Conservation (phyloP, 2,888 invertebrate species). For the Schizotus pectinicornis region DNA sequence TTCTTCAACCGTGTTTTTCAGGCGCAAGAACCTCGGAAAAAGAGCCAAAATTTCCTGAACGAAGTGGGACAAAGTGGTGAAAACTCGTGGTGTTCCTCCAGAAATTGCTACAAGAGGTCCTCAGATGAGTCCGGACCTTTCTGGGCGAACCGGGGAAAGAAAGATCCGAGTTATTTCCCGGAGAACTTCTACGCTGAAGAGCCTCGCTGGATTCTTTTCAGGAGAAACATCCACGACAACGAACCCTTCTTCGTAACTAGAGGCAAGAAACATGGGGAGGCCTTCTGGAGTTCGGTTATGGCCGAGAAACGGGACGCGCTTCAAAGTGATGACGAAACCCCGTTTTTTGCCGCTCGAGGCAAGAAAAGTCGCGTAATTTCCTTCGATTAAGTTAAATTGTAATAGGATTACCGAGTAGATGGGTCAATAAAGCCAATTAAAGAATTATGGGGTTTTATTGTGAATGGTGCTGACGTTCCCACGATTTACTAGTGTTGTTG, state of each 20-base stretch:
- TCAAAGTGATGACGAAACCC: constrained; percentile 60
- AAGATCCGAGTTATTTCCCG: constrained; percentile 48
- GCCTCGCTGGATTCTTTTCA: constrained; percentile 63
- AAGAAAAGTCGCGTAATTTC: constrained; percentile 54
- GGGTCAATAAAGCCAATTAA: neutral
- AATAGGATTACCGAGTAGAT: neutral
- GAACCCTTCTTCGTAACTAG: constrained; percentile 53
- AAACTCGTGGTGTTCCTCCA: constrained; percentile 29
- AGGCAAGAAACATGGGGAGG: constrained; percentile 49
- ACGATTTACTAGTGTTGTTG: neutral
- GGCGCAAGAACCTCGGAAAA: constrained; percentile 44
- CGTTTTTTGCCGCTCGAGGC: constrained; percentile 64
- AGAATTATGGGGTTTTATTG: neutral
- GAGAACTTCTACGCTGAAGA: constrained; percentile 62
- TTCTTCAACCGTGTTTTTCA: constrained; percentile 27
- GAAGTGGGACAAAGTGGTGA: constrained; percentile 31
- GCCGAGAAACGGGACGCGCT: constrained; percentile 14
- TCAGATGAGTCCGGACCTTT: constrained; percentile 54
- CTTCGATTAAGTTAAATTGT: neutral
- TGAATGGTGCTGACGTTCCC: neutral
- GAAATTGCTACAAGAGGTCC: constrained; percentile 42
- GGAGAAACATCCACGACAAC: constrained; percentile 49
- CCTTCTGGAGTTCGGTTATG: constrained; percentile 51
- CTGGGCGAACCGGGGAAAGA: constrained; percentile 62
- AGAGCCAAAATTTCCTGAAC: constrained; percentile 4